Evolutionary conservation across 2,888 invertebrate genomes (phyloP).

Genomic region (Tipula confusa): DNA sequence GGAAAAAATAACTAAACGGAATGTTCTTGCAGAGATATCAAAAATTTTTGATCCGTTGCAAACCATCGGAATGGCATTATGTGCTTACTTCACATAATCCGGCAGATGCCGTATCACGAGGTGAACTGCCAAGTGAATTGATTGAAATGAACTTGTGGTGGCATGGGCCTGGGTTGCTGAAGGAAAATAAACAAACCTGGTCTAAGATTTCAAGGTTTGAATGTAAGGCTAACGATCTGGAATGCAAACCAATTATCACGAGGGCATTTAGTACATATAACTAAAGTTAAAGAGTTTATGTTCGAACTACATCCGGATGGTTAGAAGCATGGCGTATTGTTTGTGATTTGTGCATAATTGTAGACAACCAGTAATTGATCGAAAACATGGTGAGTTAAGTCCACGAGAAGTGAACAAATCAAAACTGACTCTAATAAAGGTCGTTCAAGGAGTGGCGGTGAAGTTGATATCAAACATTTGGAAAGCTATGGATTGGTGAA

Average conservation of each 20-base stretch:
- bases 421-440: background rate
- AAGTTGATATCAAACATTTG: background rate
- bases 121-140: background rate
- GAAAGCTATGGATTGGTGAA: background rate
- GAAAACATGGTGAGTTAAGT: too few species aligned
- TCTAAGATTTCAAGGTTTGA: background rate
- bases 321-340: background rate
- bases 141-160: background rate
- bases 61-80: background rate
- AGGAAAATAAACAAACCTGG: background rate
- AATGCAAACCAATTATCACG: background rate
- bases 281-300: background rate
- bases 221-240: fast-evolving
- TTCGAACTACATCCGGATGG: background rate
- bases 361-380: too few species aligned
- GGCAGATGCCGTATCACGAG: background rate
- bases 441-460: background rate
- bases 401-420: background rate
- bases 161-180: background rate
- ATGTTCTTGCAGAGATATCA: too few species aligned
- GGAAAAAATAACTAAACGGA: too few species aligned
- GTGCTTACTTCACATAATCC: background rate
- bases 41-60: too few species aligned
- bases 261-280: too few species aligned
- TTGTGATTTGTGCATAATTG: too few species aligned